A percentile compares a stretch with the other conserved stretches of the same genome.
Evolutionary conservation across 2,888 invertebrate genomes (phyloP).

Genomic region (Pammene aurita): DNA sequence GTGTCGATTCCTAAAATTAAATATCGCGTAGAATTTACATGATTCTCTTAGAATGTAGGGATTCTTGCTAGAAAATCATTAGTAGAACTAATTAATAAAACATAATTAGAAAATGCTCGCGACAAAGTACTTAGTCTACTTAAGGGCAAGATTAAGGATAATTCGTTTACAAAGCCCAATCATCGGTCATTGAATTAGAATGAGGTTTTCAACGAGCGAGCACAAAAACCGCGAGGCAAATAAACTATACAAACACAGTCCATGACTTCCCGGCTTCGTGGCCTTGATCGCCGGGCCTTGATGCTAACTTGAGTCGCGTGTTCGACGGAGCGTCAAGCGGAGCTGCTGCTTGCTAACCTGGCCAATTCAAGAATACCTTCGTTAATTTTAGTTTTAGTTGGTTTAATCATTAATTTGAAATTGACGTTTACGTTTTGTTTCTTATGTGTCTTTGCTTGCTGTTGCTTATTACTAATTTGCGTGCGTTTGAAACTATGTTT

Average conservation of each 20-base stretch:
- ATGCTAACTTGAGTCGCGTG: slow-evolving; percentile 47
- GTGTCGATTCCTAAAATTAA: slow-evolving; percentile 27
- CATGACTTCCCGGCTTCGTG: slow-evolving; percentile 62
- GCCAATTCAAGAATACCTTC: background rate
- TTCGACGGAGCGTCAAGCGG: slow-evolving; percentile 35
- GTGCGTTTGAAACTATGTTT: too few species aligned
- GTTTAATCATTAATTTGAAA: too few species aligned
- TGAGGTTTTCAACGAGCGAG: slow-evolving; percentile 27
- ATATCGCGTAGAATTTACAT: slow-evolving; percentile 6
- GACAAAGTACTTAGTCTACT: background rate
- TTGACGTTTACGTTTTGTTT: too few species aligned
- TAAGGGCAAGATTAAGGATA: background rate
- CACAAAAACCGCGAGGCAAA: slow-evolving; percentile 44
- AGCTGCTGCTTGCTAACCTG: too few species aligned
- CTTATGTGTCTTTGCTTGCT: too few species aligned
- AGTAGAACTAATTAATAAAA: background rate
- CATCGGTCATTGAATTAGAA: slow-evolving; percentile 32
- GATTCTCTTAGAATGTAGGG: background rate
- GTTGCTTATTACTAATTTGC: too few species aligned
- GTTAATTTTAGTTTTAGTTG: background rate
- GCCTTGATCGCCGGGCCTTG: slow-evolving; percentile 78
- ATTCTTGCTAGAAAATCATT: background rate
- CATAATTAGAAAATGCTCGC: background rate
- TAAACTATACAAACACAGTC: slow-evolving; percentile 46
- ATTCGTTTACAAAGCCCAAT: slow-evolving; percentile 5